phyloP scores from a whole-genome alignment of 2,888 invertebrate genomes.

The Melanargia galathea region DNA sequence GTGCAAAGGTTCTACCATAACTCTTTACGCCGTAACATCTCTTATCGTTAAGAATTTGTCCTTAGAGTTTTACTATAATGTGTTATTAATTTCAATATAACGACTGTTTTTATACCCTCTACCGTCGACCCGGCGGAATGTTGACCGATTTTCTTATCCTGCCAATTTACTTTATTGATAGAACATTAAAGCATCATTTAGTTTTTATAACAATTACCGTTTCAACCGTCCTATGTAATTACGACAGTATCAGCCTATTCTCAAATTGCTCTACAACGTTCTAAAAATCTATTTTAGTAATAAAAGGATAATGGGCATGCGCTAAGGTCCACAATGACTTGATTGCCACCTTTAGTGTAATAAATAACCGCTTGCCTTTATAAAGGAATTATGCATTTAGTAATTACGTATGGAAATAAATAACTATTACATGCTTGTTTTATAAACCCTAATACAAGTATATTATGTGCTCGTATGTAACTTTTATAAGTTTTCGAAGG shows the following conservation, averaged over 20 bases:
- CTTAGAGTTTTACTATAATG: conserved; percentile 8
- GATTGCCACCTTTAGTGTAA: conserved; percentile 58
- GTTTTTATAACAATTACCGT: conserved; percentile 71
- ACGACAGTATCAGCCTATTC: conserved; percentile 72
- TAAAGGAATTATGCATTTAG: conserved; percentile 44
- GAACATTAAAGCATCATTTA: conserved; percentile 75
- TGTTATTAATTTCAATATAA: conserved; percentile 32
- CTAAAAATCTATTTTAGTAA: conserved; percentile 67
- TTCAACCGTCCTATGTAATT: conserved; percentile 71
- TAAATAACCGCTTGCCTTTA: conserved; percentile 51
- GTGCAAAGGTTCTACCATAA: no score
- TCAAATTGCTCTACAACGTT: conserved; percentile 68
- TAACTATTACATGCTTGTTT: conserved; percentile 28
- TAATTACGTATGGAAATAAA: conserved; percentile 54
- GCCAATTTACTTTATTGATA: conserved; percentile 79
- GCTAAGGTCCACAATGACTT: conserved; percentile 57
- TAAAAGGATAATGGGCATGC: conserved; percentile 58
- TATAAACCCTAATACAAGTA: not conserved
- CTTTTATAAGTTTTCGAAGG: not conserved
- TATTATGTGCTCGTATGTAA: not conserved
- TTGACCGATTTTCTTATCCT: conserved; percentile 74
- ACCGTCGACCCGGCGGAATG: conserved; percentile 54
- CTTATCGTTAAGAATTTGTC: not conserved
- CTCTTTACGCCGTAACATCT: not conserved
- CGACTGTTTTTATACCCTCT: conserved; percentile 43